Conservation (phyloP, 2,113 vertebrate genomes). For the Speoplatyrhinus poulsoni region DNA sequence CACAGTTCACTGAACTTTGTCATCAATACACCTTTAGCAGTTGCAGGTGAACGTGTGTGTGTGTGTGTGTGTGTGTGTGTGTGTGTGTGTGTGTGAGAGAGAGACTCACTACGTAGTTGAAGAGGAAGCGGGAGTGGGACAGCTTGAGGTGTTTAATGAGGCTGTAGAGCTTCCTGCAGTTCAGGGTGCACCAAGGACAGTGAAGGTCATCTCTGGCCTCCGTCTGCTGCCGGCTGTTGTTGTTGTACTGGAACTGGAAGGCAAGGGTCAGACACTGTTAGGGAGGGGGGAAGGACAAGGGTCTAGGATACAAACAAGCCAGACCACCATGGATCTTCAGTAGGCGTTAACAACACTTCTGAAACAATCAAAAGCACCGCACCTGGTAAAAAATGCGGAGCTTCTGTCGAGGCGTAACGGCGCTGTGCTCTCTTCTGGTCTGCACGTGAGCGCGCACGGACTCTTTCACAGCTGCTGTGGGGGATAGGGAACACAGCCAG, state of each 20-base stretch:
- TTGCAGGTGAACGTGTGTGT: too few relatives aligned
- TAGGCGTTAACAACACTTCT: too few relatives aligned
- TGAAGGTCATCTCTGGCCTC: conserved; percentile 96
- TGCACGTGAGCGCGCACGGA: conserved; percentile 88
- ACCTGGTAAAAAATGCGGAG: conserved; percentile 99
- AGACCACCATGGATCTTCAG: too few relatives aligned
- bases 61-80: too few relatives aligned
- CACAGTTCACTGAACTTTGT: too few relatives aligned
- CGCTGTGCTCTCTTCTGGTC: conserved; percentile 88
- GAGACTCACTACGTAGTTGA: conserved; percentile 89
- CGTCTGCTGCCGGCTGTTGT: conserved; percentile 95
- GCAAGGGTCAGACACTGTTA: conserved; percentile 9
- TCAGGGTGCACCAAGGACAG: conserved; percentile 97
- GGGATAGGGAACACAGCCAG: conserved; percentile 39
- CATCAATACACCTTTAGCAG: too few relatives aligned
- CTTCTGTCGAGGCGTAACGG: conserved; percentile 91
- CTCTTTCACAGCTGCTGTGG: conserved; percentile 88
- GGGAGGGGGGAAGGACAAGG: conserved; percentile 7
- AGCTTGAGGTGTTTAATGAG: conserved; percentile 98
- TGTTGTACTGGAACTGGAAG: conserved; percentile 93
- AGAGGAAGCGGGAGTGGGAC: conserved; percentile 97
- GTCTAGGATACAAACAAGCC: not conserved
- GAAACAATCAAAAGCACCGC: not conserved
- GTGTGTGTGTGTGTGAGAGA: too few relatives aligned
- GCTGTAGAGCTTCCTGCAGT: conserved; percentile 97